Percentiles rank a stretch among this genome's conserved stretches.
Evolutionary conservation across 2,113 vertebrate species (phyloP).

Genomic region (Loxodonta africana): DNA sequence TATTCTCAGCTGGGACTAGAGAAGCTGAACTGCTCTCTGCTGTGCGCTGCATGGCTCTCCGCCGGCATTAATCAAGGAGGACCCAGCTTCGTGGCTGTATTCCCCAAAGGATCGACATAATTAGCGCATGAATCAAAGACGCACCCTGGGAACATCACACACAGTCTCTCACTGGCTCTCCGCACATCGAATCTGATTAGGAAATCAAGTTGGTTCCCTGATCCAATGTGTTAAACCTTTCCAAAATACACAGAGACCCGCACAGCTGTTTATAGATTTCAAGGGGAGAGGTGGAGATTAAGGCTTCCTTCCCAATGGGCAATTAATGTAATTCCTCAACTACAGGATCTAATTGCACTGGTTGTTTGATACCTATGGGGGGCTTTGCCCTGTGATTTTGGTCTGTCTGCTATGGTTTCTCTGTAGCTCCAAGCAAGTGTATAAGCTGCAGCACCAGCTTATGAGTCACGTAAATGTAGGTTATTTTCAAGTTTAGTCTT

Average conservation of each 20-base stretch:
- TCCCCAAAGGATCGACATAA: slow-evolving; percentile 79
- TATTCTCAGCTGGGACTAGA: slow-evolving; percentile 84
- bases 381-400: not conserved
- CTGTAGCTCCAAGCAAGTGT: not conserved
- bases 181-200: not conserved
- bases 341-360: not conserved
- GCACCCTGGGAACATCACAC: slow-evolving; percentile 36
- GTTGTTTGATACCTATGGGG: not conserved
- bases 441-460: not conserved
- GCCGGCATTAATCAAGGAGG: slow-evolving; percentile 86
- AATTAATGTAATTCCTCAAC: slow-evolving; percentile 1
- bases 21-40: slow-evolving; percentile 81
- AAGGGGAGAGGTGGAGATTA: slow-evolving; percentile 4
- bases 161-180: slow-evolving; percentile 55
- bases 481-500: not conserved
- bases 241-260: not conserved
- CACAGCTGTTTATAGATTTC: slow-evolving; percentile 26
- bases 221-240: not conserved
- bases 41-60: slow-evolving; percentile 80
- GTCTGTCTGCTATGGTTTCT: not conserved
- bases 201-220: slow-evolving; percentile 35
- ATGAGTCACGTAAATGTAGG: fast-evolving
- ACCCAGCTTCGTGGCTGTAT: slow-evolving; percentile 75
- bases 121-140: slow-evolving; percentile 79
- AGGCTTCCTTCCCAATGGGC: slow-evolving; percentile 17